Evolutionary conservation across 2,113 vertebrate genomes (phyloP).

Genomic region (Rattus norvegicus): DNA sequence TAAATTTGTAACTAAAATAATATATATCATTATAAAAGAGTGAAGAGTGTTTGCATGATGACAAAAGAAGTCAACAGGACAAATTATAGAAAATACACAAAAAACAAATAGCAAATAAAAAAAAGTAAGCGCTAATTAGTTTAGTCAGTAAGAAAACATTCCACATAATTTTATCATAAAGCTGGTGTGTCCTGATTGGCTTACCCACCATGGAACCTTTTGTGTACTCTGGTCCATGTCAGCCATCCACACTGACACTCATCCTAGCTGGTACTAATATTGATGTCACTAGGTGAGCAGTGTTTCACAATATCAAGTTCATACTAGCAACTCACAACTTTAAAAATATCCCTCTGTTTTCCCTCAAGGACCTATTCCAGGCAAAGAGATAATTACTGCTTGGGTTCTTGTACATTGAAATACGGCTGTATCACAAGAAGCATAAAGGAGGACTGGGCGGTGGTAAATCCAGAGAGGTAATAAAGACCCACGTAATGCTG

Average conservation of each 20-base stretch:
- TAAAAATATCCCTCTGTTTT: background rate
- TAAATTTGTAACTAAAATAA: conserved; percentile 39
- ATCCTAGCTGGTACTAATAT: background rate
- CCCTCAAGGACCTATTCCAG: background rate
- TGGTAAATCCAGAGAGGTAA: background rate
- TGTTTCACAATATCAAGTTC: background rate
- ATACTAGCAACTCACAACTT: background rate
- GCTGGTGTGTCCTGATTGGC: background rate
- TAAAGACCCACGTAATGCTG: background rate
- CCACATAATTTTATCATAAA: conserved; percentile 11
- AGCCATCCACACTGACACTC: background rate
- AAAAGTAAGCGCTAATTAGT: conserved; percentile 23
- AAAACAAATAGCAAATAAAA: conserved; percentile 29
- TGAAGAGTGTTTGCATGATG: background rate
- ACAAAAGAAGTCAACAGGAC: background rate
- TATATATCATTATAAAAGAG: conserved; percentile 22
- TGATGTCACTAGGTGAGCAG: background rate
- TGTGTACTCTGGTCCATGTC: background rate
- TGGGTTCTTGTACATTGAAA: background rate
- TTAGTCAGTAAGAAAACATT: conserved; percentile 6
- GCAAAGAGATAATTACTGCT: background rate
- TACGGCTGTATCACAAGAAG: background rate
- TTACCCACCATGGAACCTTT: background rate
- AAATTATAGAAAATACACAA: background rate
- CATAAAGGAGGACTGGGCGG: background rate